Base-by-base conservation (phyloP, 2,888 invertebrate species). In the Scaptomyza tumidula region DNA sequence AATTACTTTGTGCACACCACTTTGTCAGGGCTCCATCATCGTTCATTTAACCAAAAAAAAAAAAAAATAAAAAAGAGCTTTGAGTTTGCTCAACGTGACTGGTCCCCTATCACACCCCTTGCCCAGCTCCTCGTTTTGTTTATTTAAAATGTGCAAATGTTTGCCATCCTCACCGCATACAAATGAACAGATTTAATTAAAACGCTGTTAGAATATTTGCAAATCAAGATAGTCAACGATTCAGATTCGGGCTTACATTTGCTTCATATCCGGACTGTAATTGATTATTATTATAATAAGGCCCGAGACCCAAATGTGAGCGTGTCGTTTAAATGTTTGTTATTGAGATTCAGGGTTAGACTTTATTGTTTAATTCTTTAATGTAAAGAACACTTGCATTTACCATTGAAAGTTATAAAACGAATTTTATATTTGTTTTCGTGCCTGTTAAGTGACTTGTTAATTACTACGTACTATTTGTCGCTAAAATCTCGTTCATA, bases 141-240 rank as follows among this genome's bases (percentile, higher is more conserved):
- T 46, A 46, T 11, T 69, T 50, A 58, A 63, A 77, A 63, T 67
- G 52, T 74, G 68, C 75, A 75, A 78, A 78, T 60, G 76, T 49
- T 73, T 78, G 63, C 61, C 49, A 46, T 70, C 14, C 39, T 35
- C 59, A 50, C 59, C 63, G 79, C 81, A 82, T 82, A 80, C 80
- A 81, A 84, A 82, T 80, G 62, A 55, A 48, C 48, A 49, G 41
- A 48, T 57, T 53, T 33, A 44, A 24, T 53, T 33, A 39, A 74
- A 71, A 63, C 59, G 67, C 41, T 58, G 6, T 59, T 64, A 61
- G 68, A 75, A 71, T 71, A 75, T 54, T 54, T 27, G 41, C 45
- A 53, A 55, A 63, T 27, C 16, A 16, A 16, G 16, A 31, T 49
- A 57, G 29, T 29, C 55, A 39, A 41, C 44, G 24, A 39, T 39